Base-by-base conservation (phyloP, 2,113 vertebrate species). In the Rhadina sibilatrix region DNA sequence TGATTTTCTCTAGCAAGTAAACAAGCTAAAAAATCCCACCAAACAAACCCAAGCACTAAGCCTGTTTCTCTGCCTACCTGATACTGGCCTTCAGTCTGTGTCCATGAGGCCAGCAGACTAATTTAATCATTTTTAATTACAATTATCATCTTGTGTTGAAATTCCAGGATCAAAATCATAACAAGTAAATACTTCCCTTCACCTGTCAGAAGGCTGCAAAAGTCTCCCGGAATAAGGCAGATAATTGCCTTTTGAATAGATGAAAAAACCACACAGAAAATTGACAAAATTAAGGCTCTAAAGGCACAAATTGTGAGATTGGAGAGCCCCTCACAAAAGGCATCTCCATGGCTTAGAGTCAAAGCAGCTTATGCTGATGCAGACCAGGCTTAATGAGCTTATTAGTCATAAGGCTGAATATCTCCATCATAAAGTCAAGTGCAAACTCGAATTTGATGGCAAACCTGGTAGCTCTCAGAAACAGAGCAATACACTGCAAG, bases 371-470 rank as follows among this genome's bases (percentile, higher is more conserved):
- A 87, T 30, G n/a, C 57, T 88, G 44, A 46, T 64, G 82, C 75
- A 89, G 30, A 60, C 30, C 16, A 72, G 85, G 42, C 79, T 90
- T 94, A 94, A 94, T 87, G 71, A 84, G 84, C 35, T 96, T 95
- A 89, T 86, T 95, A 87, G 44, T 86, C 61, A 79, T 78, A 93
- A 54, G 49, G 64, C 49, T 90, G 37, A 93, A 64, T n/a, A 53
- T 66, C 57, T 95, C 75, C 65, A 85, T 93, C 83, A 91, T 42
- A 66, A 91, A 94, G 80, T 92, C 72, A 96, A 79, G 75, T 28
- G 13, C 64, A 96, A 96, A 95, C 54, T 96, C 3, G 53, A 96
- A 59, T 35, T 74, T 50, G 61, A 30, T 28, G 35, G 76, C 47
- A 93, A 93, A 87, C 31, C 68, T 65, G 59, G 78, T 21, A 76